phyloP scores from a whole-genome alignment of 2,888 invertebrate genomes.

The Diplolepis rosae region DNA sequence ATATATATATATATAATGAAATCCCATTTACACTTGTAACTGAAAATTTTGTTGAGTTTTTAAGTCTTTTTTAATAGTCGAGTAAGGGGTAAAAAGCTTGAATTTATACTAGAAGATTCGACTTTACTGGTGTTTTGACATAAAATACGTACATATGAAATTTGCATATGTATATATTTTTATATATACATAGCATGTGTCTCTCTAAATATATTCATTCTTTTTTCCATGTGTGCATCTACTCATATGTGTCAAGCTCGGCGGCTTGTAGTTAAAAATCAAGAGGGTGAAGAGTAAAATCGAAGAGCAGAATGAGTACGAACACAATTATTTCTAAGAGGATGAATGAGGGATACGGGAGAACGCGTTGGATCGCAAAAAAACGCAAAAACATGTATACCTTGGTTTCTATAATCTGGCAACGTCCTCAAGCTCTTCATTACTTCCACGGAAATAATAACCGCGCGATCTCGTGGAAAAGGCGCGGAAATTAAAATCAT shows the following conservation, averaged over 20 bases:
- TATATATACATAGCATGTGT: neutral
- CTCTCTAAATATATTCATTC: too few species aligned
- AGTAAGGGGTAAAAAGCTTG: neutral
- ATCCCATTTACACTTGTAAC: too few species aligned
- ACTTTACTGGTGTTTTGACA: neutral
- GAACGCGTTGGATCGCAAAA: slow-evolving; percentile 23
- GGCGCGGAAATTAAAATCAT: neutral
- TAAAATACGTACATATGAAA: neutral
- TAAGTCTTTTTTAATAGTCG: too few species aligned
- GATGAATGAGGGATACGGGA: slow-evolving; percentile 6
- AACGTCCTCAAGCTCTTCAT: neutral
- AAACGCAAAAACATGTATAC: neutral
- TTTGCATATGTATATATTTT: neutral
- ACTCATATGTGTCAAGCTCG: slow-evolving; percentile 17
- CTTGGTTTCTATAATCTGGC: slow-evolving; percentile 5
- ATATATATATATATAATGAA: too few species aligned
- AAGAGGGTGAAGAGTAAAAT: slow-evolving; percentile 11
- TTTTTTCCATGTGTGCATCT: neutral
- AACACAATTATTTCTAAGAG: slow-evolving; percentile 33
- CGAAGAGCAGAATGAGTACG: slow-evolving; percentile 24
- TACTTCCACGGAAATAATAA: neutral
- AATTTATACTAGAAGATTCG: neutral
- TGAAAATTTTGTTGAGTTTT: too few species aligned
- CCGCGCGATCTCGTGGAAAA: neutral
- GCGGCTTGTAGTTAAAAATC: slow-evolving; percentile 31